Evolutionary conservation across 2,797 vertebrate species (phyloP).

Genomic region (Cossypha caffra): DNA sequence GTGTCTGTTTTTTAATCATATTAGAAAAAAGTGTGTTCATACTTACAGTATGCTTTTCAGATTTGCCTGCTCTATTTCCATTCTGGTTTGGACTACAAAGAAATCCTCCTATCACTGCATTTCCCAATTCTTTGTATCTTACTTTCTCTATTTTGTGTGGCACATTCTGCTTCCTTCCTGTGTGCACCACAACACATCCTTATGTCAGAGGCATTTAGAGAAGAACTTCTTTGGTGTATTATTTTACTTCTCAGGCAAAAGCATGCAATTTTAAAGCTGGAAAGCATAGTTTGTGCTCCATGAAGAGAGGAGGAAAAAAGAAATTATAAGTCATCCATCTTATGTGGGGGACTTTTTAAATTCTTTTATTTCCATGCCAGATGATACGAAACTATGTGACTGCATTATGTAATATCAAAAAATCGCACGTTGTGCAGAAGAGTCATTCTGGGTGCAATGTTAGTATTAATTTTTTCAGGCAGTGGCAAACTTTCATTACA

Average conservation of each 20-base stretch:
- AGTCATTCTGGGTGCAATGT: neutral
- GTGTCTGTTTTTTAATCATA: neutral
- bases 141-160: neutral
- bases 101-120: neutral
- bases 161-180: neutral
- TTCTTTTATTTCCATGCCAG: neutral
- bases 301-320: neutral
- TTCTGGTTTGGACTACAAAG: neutral
- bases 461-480: neutral
- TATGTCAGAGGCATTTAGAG: neutral
- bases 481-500: neutral
- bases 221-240: neutral
- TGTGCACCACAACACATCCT: neutral
- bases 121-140: neutral
- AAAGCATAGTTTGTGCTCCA: neutral
- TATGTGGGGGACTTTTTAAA: too few relatives aligned
- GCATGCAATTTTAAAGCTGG: neutral
- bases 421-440: neutral
- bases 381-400: neutral
- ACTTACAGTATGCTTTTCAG: neutral
- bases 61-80: neutral
- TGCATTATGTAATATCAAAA: neutral
- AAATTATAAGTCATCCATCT: neutral
- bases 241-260: neutral
- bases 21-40: neutral